A percentile compares a stretch with the other conserved stretches of the same genome.
Evolutionary conservation across 2,888 invertebrate species (phyloP).

Genomic region (Caradrina kadenii): DNA sequence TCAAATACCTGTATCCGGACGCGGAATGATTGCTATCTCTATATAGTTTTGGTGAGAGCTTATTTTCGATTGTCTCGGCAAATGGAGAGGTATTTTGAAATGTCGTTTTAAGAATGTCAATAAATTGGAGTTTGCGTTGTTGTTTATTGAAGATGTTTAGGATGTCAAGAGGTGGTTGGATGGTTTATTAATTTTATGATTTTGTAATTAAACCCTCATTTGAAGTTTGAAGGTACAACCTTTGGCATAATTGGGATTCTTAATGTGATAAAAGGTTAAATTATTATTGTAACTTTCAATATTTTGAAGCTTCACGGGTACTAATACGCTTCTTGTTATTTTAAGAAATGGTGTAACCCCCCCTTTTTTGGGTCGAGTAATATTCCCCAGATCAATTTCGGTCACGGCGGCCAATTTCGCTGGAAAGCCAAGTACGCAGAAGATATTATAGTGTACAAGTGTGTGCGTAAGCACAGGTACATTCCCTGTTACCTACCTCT

Average conservation of each 20-base stretch:
- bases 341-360: background rate
- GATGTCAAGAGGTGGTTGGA: slow-evolving; percentile 39
- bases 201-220: slow-evolving; percentile 47
- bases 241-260: slow-evolving; percentile 29
- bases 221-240: slow-evolving; percentile 10
- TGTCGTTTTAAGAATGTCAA: slow-evolving; percentile 65
- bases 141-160: slow-evolving; percentile 60
- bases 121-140: slow-evolving; percentile 60
- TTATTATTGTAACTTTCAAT: slow-evolving; percentile 19
- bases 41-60: slow-evolving; percentile 56
- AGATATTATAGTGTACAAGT: too few relatives aligned
- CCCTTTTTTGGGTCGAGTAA: too few relatives aligned
- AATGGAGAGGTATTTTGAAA: slow-evolving; percentile 58
- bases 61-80: slow-evolving; percentile 60
- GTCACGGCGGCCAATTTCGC: too few relatives aligned
- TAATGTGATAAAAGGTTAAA: slow-evolving; percentile 11
- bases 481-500: too few relatives aligned
- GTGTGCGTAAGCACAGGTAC: too few relatives aligned
- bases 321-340: background rate
- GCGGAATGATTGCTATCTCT: slow-evolving; percentile 59
- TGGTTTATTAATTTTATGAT: slow-evolving; percentile 49
- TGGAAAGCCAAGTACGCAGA: too few relatives aligned
- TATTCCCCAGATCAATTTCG: too few relatives aligned
- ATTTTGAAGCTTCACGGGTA: slow-evolving; percentile 1
- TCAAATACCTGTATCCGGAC: slow-evolving; percentile 68